These are phyloP conservation scores for Silurus glanis DNA, from an alignment of 2,113 vertebrate genomes.

Conservation along the genomic window DNA sequence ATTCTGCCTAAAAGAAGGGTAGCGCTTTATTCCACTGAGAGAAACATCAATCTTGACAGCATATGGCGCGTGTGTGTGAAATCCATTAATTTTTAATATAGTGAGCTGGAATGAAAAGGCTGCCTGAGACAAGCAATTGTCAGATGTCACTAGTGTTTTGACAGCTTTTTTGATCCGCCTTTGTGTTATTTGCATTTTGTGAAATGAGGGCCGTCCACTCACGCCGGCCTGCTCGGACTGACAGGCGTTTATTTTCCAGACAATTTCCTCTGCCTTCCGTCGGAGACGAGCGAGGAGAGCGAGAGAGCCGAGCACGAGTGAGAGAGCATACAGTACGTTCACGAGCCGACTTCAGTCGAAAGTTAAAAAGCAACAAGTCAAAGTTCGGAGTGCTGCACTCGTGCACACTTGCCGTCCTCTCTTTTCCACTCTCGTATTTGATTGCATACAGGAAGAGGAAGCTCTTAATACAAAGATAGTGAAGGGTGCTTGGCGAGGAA, in stretches of 20 bases:
- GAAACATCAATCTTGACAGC: conserved; percentile 73
- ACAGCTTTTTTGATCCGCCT: conserved; percentile 71
- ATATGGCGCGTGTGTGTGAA: conserved; percentile 72
- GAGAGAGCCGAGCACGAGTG: conserved; percentile 36
- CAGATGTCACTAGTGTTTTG: conserved; percentile 77
- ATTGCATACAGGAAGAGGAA: conserved; percentile 13
- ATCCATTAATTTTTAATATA: conserved; percentile 82
- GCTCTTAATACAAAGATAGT: conserved; percentile 3
- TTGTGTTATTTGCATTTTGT: conserved; percentile 72
- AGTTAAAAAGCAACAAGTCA: conserved; percentile 39
- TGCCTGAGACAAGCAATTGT: conserved; percentile 76
- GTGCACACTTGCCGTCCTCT: background rate
- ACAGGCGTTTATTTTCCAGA: conserved; percentile 67
- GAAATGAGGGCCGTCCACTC: conserved; percentile 63
- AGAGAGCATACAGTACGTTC: background rate
- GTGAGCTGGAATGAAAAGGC: conserved; percentile 74
- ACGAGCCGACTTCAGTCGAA: conserved; percentile 11
- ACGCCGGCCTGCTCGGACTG: conserved; percentile 60
- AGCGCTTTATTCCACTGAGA: conserved; percentile 70
- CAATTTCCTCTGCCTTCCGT: conserved; percentile 55
- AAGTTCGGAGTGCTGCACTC: conserved; percentile 23
- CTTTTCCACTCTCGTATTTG: background rate
- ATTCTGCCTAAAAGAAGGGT: conserved; percentile 61
- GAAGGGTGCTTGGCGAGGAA: conserved; percentile 19
- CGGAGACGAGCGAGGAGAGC: conserved; percentile 53